Conservation (phyloP, 2,113 vertebrate species). For the Halichoerus grypus region DNA sequence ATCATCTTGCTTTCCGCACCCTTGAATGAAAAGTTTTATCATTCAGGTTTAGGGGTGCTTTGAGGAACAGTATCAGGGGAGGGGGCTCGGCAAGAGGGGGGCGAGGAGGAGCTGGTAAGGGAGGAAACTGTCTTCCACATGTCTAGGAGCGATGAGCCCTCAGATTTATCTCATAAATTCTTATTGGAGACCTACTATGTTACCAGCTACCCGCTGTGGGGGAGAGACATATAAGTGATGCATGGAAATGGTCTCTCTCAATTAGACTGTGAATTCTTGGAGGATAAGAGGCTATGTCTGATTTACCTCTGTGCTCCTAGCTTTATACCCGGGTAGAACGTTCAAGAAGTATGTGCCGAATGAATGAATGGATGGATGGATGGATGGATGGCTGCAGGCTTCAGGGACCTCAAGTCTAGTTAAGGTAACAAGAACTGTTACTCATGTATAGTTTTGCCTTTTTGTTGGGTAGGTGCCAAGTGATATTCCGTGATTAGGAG, state of each 20-base stretch:
- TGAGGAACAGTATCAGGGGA: neutral
- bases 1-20: neutral
- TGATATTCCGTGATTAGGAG: neutral
- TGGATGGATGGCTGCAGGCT: neutral
- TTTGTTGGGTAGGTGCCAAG: neutral
- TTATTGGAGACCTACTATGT: neutral
- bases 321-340: neutral
- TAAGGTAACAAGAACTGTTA: neutral
- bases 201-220: neutral
- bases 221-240: neutral
- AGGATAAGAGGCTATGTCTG: neutral
- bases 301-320: neutral
- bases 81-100: neutral
- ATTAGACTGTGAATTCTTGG: neutral
- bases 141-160: neutral
- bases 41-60: neutral
- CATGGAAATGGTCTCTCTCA: neutral
- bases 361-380: neutral
- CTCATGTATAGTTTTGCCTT: neutral
- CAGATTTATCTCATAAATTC: neutral
- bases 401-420: neutral
- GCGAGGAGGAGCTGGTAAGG: neutral
- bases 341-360: neutral
- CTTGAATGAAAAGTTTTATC: slow-evolving; percentile 40
- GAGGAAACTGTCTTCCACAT: neutral